Percentiles rank a stretch among this genome's conserved stretches.
Evolutionary conservation across 1,140 invertebrate genomes (phyloP).

Genomic region (Panulirus ornatus): DNA sequence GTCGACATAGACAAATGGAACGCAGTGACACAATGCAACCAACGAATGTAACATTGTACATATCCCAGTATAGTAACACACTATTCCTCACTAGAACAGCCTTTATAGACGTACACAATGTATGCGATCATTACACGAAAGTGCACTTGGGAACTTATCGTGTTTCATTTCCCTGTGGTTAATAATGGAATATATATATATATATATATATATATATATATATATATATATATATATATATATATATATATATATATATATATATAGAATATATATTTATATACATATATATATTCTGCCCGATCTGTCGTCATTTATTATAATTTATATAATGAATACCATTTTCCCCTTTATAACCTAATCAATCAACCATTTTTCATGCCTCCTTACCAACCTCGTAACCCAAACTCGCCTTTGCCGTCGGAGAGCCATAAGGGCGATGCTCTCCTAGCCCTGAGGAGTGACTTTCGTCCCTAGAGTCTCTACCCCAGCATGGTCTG

Average conservation of each 20-base stretch:
- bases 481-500: not conserved
- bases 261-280: too few species aligned
- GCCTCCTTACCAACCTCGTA: not conserved
- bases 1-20: not conserved
- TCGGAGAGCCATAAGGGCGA: not conserved
- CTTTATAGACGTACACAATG: not conserved
- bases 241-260: too few species aligned
- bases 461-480: not conserved
- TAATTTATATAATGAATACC: slow-evolving; percentile 47
- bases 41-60: not conserved
- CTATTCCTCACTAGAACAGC: not conserved
- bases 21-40: not conserved
- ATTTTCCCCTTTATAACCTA: slow-evolving; percentile 39
- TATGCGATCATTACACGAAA: too few species aligned
- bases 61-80: not conserved
- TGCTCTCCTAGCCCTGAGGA: not conserved
- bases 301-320: not conserved
- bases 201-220: slow-evolving; percentile 1
- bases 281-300: slow-evolving; percentile 13
- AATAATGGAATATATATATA: not conserved
- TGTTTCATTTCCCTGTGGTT: too few species aligned
- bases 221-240: slow-evolving; percentile 8
- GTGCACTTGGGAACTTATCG: too few species aligned
- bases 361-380: slow-evolving; percentile 44
- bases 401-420: not conserved